Conservation (phyloP, 2,888 invertebrate genomes). For the Acheta domesticus region DNA sequence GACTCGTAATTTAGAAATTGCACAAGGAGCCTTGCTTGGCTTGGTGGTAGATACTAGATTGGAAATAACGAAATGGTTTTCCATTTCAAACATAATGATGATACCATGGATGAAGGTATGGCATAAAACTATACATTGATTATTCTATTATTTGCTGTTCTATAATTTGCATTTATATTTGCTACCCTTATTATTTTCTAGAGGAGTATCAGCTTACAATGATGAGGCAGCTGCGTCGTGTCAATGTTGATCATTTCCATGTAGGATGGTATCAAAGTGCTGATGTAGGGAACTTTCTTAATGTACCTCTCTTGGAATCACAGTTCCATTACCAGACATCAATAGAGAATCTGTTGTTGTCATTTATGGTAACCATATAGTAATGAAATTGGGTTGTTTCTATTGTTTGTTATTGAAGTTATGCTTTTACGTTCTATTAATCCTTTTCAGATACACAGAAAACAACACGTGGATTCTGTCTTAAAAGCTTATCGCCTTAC, state of each 20-base stretch:
- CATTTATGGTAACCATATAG: constrained; percentile 72
- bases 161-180: constrained; percentile 5
- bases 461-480: constrained; percentile 93
- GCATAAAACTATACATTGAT: not conserved
- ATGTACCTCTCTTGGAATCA: constrained; percentile 88
- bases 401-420: not conserved
- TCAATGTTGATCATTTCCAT: constrained; percentile 96
- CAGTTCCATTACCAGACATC: constrained; percentile 98
- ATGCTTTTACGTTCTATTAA: not conserved
- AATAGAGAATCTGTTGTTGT: constrained; percentile 98
- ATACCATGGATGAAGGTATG: constrained; percentile 72
- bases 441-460: constrained; percentile 75
- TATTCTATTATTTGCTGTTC: not conserved
- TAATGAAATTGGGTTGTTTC: not conserved
- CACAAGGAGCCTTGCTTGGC: constrained; percentile 89
- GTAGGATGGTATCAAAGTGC: constrained; percentile 99
- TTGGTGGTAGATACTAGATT: constrained; percentile 83
- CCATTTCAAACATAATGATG: constrained; percentile 89
- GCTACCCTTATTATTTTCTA: constrained; percentile 38
- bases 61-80: constrained; percentile 97
- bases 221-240: constrained; percentile 90
- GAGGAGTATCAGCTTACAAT: constrained; percentile 92
- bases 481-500: constrained; percentile 95
- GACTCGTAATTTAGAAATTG: constrained; percentile 89
- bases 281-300: constrained; percentile 94